A percentile compares a stretch with the other conserved stretches of the same genome.
Evolutionary conservation across 2,797 vertebrate genomes (phyloP).

Genomic region (Petrocephalus schoutedeni): DNA sequence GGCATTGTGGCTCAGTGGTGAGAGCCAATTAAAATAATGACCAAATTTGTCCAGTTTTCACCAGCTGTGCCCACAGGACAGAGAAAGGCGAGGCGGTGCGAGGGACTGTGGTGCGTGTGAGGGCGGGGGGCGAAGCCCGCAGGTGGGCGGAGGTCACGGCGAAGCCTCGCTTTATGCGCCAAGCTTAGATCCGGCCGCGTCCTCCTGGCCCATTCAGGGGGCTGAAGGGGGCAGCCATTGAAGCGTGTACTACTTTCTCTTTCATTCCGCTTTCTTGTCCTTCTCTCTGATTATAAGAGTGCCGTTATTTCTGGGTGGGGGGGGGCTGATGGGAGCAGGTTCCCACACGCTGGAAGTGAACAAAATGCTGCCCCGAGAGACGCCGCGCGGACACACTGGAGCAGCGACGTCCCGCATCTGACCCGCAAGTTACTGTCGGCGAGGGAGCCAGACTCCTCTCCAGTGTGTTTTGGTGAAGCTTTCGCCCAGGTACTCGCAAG

Average conservation of each 20-base stretch:
- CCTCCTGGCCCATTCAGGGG: conserved; percentile 77
- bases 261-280: conserved; percentile 51
- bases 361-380: conserved; percentile 62
- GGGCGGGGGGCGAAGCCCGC: not conserved
- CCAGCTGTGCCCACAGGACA: not conserved
- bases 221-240: conserved; percentile 69
- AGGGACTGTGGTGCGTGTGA: not conserved
- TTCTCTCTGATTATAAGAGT: conserved; percentile 59
- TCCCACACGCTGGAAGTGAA: conserved; percentile 74
- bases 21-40: not conserved
- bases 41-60: not conserved
- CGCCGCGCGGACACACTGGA: conserved; percentile 54
- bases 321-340: conserved; percentile 72
- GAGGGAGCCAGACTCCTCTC: conserved; percentile 20
- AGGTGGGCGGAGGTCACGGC: conserved; percentile 28
- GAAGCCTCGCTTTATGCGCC: conserved; percentile 74
- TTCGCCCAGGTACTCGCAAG: not conserved
- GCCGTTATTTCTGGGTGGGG: conserved; percentile 66
- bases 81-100: not conserved
- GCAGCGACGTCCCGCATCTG: conserved; percentile 67
- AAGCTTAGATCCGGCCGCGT: conserved; percentile 83
- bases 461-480: not conserved
- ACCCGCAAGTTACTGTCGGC: not conserved
- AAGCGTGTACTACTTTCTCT: conserved; percentile 72
- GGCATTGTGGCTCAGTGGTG: not conserved